Evolutionary conservation across 2,113 vertebrate genomes (phyloP), one percentile per base, ranked within the genome.

Genomic region (Holacanthus passer): DNA sequence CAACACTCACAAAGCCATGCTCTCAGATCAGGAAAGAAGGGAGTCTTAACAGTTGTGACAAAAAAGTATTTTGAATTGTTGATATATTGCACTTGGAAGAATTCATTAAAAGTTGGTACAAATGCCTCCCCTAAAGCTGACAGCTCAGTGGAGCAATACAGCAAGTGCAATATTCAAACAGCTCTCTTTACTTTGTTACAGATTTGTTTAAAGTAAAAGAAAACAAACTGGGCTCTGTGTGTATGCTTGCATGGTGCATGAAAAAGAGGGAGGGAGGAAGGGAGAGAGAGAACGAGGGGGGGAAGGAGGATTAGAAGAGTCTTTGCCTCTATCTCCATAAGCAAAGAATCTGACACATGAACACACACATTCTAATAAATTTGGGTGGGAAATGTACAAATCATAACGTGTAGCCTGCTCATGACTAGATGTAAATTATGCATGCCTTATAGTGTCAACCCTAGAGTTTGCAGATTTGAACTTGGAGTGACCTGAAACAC

Each of bases 81-180:
- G 48, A 79, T 67, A 55, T 60, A 79, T 73, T 83, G 59, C 79
- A 74, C 55, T 68, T 72, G 73, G 52, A 82, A 41, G 35, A 84
- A 89, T 89, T 79, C 39, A 78, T 82, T 83, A 77, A 84, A 82
- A 53, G 72, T 80, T 75, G 43, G 59, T 64, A 56, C 77, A 80
- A 79, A 82, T 82, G 71, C 58, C 39, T 87, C 63, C 39, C 55
- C 50, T 70, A 76, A 70, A 86, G 85, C 83, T 73, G 81, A 82
- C 66, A 86, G 81, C 80, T 81, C 73, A 70, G 59, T 66, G 82
- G 53, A 89, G 85, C 80, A 58, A 53, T n/a, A 32, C 47, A 81
- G 73, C 58, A 41, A 74, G 58, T 76, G 52, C 73, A 79, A 56
- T 77, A 81, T 78, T 91, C 73, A 79, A 83, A 78, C 24, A 50